Base-by-base conservation (phyloP, 2,113 vertebrate genomes). In the Psephotus haematonotus region DNA sequence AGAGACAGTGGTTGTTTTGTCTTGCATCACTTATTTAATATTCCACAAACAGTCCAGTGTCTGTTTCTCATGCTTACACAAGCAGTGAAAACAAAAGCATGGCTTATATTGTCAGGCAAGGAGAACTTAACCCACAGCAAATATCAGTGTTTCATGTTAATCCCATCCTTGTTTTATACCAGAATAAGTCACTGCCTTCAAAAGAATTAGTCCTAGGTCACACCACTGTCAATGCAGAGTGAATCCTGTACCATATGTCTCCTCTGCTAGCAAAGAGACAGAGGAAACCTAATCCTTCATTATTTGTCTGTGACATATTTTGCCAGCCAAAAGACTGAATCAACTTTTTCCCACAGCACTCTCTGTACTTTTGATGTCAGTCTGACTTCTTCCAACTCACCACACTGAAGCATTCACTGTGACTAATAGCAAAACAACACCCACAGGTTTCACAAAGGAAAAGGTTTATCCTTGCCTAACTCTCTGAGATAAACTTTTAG, bases 371-470 rank as follows among this genome's bases (percentile, higher is more conserved):
- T 84, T 95, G 77, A 84, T 95, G 79, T 93, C 92, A 84, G 53
- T 41, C 86, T 96, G 86, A 93, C 95, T 96, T 95, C 92, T 94
- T 95, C 82, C 92, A 91, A 72, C 85, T 94, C 89, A 92, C 91
- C 93, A 94, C 89, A 89, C 69, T 35, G 94, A 89, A 77, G 92
- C 82, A 10, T 68, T 88, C 88, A 92, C 93, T 6, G 3, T 97
- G 97, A 92, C 97, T 97, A 97, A 97, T 68, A 82, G 74, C 88
- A 93, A 93, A 97, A 96, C 74, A 97, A 96, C 97, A 96, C 94
- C 96, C 96, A 95, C 96, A 95, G 91, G 82, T 97, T 96, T 97
- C 90, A 96, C 93, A 97, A 95, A 96, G 90, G 88, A 95, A 95
- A 91, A 91, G 84, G 89, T 91, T 97, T 97, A 88, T 94, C 93